Conservation (phyloP, 2,797 vertebrate species). For the Heteromormyrus szaboi region DNA sequence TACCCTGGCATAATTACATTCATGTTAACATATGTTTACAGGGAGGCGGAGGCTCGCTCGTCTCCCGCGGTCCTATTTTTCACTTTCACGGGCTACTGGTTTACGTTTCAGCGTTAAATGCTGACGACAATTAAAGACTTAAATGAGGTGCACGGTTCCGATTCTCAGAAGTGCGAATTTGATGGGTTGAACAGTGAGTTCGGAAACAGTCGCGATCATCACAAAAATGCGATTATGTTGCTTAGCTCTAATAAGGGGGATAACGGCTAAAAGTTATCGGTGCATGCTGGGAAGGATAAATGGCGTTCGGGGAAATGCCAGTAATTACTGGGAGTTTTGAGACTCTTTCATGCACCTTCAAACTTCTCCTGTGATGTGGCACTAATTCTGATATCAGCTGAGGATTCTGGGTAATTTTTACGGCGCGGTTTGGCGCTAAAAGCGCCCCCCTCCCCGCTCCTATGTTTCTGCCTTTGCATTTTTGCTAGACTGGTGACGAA, state of each 20-base stretch:
- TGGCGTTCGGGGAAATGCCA: not conserved
- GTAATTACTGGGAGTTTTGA: slow-evolving; percentile 24
- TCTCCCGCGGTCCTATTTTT: not conserved
- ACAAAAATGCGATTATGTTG: slow-evolving; percentile 4
- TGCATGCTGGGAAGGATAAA: slow-evolving; percentile 27
- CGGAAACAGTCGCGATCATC: not conserved
- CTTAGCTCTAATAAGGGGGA: slow-evolving; percentile 21
- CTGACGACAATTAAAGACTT: not conserved
- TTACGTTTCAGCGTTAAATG: not conserved
- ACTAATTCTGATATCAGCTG: slow-evolving; percentile 12
- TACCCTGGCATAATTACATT: not conserved
- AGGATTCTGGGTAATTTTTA: slow-evolving; percentile 18
- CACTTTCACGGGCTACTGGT: slow-evolving; percentile 1
- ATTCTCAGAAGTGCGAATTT: not conserved
- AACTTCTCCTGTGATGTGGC: slow-evolving; percentile 14
- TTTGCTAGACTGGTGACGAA: slow-evolving; percentile 23
- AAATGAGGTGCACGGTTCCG: not conserved
- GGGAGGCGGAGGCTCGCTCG: not conserved
- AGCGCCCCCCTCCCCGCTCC: not conserved
- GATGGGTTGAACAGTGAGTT: not conserved
- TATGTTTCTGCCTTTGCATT: not conserved
- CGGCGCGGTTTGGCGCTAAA: not conserved
- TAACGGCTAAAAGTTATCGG: slow-evolving; percentile 23
- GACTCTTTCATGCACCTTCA: not conserved
- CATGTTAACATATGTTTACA: slow-evolving; percentile 6